phyloP scores from a whole-genome alignment of 2,888 invertebrate species.

The Mesochorus sp. region DNA sequence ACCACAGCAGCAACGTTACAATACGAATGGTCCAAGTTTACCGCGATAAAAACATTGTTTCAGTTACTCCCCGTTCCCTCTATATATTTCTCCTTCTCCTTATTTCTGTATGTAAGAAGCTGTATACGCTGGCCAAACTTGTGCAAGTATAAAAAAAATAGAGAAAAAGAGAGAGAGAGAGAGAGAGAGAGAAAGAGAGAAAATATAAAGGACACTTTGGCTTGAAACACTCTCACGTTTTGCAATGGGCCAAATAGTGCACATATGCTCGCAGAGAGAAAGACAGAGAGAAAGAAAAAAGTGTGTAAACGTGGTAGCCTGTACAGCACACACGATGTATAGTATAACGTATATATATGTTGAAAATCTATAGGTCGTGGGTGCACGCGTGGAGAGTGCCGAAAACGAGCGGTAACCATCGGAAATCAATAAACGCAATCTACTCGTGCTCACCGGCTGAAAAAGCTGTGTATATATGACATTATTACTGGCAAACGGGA shows the following conservation, averaged over 20 bases:
- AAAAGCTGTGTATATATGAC: slow-evolving; percentile 6
- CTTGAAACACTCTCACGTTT: slow-evolving; percentile 11
- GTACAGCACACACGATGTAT: neutral
- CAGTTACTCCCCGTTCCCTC: neutral
- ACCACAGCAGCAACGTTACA: slow-evolving; percentile 19
- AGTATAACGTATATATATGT: neutral
- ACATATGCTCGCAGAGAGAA: slow-evolving; percentile 8
- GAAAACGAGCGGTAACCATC: slow-evolving; percentile 66
- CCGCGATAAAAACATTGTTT: slow-evolving; percentile 45
- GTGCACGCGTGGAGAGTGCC: slow-evolving; percentile 25
- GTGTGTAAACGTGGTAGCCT: neutral
- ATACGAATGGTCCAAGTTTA: slow-evolving; percentile 58
- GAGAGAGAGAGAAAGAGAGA: too few species aligned
- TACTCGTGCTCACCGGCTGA: slow-evolving; percentile 58
- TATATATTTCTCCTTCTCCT: neutral
- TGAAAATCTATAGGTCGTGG: neutral
- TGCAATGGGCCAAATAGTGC: slow-evolving; percentile 36
- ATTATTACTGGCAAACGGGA: slow-evolving; percentile 42
- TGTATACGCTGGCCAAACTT: neutral
- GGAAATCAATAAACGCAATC: slow-evolving; percentile 75
- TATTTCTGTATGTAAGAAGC: neutral
- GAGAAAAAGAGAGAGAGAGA: too few species aligned
- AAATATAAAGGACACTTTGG: slow-evolving; percentile 18
- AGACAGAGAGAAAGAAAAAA: neutral
- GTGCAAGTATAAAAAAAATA: slow-evolving; percentile 7